Evolutionary conservation across 2,113 vertebrate species (phyloP), one percentile per base, ranked within the genome.

Genomic region (Perca flavescens): DNA sequence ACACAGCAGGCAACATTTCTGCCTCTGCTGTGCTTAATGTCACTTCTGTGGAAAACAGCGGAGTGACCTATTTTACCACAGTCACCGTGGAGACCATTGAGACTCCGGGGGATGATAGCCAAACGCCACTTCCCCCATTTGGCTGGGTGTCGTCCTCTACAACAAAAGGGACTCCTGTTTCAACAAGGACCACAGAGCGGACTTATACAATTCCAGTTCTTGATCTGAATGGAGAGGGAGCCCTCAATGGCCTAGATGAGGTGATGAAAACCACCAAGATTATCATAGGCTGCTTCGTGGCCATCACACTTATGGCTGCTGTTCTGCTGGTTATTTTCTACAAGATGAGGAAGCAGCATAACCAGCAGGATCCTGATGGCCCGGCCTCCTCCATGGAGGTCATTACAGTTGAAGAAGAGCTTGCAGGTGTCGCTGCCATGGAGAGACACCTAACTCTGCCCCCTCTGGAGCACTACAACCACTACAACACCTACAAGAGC

Each of bases 321-420:
- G 98, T 99, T 84, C 97, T 99, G 95, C 94, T 99, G 89, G 97
- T 99, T 70, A 99, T 99, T 93, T 99, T 99, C 96, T 99, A 99
- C 96, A 99, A 99, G 95, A 99, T 99, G 98, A 96, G 98, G 91
- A 99, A 99, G 88, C 98, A 99, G 93, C 97, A 99, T 90, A 98
- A 99, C 94, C 96, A 97, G 88, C 97, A 98, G 91, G 98, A 96
- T 84, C 98, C 97, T 31, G 97, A 98, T 0, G 98, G 97, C 78
- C 98, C 98, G 0, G 96, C 97, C 0, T 97, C 97, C 90, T 97
- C 97, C 94, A 97, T 99, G 93, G 98, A 99, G 89, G 98, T 99
- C 89, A 99, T 99, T 87, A 99, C 97, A 1, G 98, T 99, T 73
- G 97, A 99, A 89, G 98, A 99, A 91, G 98, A 99, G 94, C 96